Evolutionary conservation across 2,888 invertebrate species (phyloP).

Genomic region (Diabrotica balteata): DNA sequence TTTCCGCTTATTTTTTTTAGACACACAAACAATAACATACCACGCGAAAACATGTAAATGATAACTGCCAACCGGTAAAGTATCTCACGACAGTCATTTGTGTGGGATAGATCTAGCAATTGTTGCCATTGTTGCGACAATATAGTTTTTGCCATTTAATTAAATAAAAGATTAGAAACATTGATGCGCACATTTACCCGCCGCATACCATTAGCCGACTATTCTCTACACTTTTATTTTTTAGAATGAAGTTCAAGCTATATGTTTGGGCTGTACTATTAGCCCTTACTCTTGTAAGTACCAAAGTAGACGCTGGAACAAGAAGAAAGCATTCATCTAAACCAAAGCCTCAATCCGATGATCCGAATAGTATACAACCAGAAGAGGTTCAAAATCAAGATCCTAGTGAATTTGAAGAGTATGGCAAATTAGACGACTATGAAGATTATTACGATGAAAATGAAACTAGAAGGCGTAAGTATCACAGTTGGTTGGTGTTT

Average conservation of each 20-base stretch:
- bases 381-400: slow-evolving; percentile 51
- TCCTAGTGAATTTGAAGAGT: slow-evolving; percentile 50
- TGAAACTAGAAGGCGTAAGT: slow-evolving; percentile 26
- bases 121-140: too few species aligned
- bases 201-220: neutral
- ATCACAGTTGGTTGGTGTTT: neutral
- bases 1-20: too few species aligned
- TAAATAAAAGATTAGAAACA: too few species aligned
- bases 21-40: too few species aligned
- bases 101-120: too few species aligned
- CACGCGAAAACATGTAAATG: too few species aligned
- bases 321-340: slow-evolving; percentile 37
- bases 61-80: too few species aligned
- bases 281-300: neutral
- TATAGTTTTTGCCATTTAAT: too few species aligned
- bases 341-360: slow-evolving; percentile 35
- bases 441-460: slow-evolving; percentile 51
- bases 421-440: slow-evolving; percentile 50
- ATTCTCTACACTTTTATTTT: neutral
- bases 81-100: too few species aligned
- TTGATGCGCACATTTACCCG: too few species aligned
- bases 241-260: neutral
- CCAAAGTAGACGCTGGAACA: slow-evolving; percentile 46
- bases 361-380: slow-evolving; percentile 20
- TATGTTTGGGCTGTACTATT: neutral